A percentile compares a stretch with the other conserved stretches of the same genome.
phyloP scores from a whole-genome alignment of 1,140 invertebrate species.

The Ditylenchus dipsaci region DNA sequence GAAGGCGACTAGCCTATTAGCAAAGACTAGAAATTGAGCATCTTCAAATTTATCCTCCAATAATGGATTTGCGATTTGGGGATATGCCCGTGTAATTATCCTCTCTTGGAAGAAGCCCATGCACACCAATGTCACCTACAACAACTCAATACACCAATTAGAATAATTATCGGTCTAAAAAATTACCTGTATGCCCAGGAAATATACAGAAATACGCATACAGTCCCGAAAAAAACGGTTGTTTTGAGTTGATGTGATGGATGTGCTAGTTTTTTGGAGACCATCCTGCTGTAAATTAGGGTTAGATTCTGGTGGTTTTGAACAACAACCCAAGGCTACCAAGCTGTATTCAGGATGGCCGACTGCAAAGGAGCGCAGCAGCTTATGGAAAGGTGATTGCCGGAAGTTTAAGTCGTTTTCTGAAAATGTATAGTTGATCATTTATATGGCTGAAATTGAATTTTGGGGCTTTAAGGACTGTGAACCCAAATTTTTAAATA shows the following conservation, averaged over 20 bases:
- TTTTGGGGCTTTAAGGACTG: too few species aligned
- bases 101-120: conserved; percentile 56
- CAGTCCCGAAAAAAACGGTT: conserved; percentile 37
- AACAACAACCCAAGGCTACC: conserved; percentile 12
- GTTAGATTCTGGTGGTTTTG: neutral
- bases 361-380: conserved; percentile 40
- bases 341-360: conserved; percentile 44
- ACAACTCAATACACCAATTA: neutral
- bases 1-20: conserved; percentile 48
- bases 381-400: conserved; percentile 7
- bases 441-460: conserved; percentile 1
- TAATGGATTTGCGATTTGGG: conserved; percentile 8
- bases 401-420: conserved; percentile 23
- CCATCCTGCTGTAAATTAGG: neutral
- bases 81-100: conserved; percentile 51
- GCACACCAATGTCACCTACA: conserved; percentile 44
- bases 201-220: conserved; percentile 37
- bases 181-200: conserved; percentile 44
- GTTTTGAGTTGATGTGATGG: neutral
- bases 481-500: too few species aligned
- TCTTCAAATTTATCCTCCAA: conserved; percentile 48
- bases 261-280: neutral
- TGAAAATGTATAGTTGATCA: conserved; percentile 3
- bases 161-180: neutral
- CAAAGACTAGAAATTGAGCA: conserved; percentile 54